phyloP scores from a whole-genome alignment of 2,888 invertebrate species.

The Apantesis nais region DNA sequence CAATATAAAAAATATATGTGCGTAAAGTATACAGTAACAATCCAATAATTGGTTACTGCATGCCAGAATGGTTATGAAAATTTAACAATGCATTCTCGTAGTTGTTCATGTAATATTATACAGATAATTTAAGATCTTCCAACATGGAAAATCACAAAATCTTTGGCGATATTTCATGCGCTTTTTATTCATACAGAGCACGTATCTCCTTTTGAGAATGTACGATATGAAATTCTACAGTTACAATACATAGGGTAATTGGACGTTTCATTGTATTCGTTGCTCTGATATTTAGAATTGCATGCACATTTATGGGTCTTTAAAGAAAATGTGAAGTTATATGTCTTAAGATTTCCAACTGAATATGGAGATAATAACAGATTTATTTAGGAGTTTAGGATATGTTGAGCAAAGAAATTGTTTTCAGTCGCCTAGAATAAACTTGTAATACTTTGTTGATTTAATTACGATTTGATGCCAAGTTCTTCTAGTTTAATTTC shows the following conservation, averaged over 20 bases:
- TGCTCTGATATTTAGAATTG: constrained; percentile 8
- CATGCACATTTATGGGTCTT: background rate
- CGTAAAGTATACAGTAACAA: constrained; percentile 13
- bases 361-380: background rate
- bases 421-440: constrained; percentile 18
- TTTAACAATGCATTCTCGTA: constrained; percentile 35
- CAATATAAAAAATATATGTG: background rate
- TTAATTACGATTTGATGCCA: constrained; percentile 8
- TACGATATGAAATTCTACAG: constrained; percentile 41
- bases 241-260: constrained; percentile 50
- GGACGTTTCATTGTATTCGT: constrained; percentile 30
- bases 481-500: background rate
- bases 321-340: background rate
- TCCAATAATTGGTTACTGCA: constrained; percentile 32
- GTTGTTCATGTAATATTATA: constrained; percentile 33
- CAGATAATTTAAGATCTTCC: constrained; percentile 39
- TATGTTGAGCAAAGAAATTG: constrained; percentile 20
- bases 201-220: constrained; percentile 39
- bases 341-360: background rate
- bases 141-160: constrained; percentile 35
- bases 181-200: constrained; percentile 39
- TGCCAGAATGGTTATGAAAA: constrained; percentile 25
- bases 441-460: constrained; percentile 31
- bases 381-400: background rate
- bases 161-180: constrained; percentile 39